Conservation (phyloP, 1,140 invertebrate genomes). For the Drosophila virilis region DNA sequence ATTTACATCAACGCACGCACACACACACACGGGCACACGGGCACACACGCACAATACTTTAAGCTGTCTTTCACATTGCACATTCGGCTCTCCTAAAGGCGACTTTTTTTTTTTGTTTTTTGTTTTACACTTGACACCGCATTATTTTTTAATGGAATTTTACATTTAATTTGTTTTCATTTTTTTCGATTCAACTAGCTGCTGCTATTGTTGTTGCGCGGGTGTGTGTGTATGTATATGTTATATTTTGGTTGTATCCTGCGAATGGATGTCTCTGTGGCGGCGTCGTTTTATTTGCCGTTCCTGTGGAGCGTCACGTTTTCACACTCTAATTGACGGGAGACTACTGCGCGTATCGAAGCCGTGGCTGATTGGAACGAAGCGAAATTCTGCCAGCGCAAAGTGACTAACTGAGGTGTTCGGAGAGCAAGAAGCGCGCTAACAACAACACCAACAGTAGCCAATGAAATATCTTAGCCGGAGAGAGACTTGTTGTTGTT, state of each 20-base stretch:
- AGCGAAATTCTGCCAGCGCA: constrained; percentile 24
- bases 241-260: constrained; percentile 78
- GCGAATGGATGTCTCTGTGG: constrained; percentile 67
- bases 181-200: constrained; percentile 9
- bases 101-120: constrained; percentile 17
- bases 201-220: constrained; percentile 21
- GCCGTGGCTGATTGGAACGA: constrained; percentile 33
- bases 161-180: constrained; percentile 54
- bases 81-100: constrained; percentile 47
- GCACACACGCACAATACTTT: constrained; percentile 31
- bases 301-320: constrained; percentile 70
- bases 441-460: not conserved
- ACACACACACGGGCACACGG: constrained; percentile 37
- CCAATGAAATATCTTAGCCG: constrained; percentile 7
- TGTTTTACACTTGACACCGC: constrained; percentile 16
- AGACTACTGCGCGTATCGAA: constrained; percentile 72
- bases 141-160: constrained; percentile 27
- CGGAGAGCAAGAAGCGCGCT: constrained; percentile 7
- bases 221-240: constrained; percentile 60
- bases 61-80: constrained; percentile 72
- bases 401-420: constrained; percentile 42
- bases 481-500: constrained; percentile 26
- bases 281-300: constrained; percentile 55
- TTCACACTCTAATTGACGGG: constrained; percentile 79
- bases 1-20: constrained; percentile 71